Base-by-base conservation (phyloP, 2,113 vertebrate genomes). In the Campylomormyrus tamandua region DNA sequence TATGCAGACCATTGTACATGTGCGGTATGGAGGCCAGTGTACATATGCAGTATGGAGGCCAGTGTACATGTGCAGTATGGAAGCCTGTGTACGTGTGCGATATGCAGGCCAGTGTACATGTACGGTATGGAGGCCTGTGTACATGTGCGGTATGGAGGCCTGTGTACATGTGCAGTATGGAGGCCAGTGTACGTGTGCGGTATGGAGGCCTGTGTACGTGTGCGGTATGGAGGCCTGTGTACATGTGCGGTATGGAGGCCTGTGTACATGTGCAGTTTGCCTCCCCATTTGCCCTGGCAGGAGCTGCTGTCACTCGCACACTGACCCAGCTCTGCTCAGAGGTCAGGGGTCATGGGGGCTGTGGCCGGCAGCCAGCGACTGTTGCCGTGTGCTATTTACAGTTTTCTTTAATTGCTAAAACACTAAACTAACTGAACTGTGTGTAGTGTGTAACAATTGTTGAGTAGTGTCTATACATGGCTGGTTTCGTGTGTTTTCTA, bases 301-400 rank as follows among this genome's bases (percentile, higher is more conserved):
- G 90, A 94, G 93, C 90, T 89, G 90, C 91, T 94, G 94, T 94
- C 93, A 93, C 87, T 95, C 39, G 53, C 89, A 89, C 49, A 5
- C 86, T 87, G 89, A 93, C 92, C 92, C 89, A 42, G n/a, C 90
- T 93, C 91, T 92, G 92, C 91, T 89, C 91, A 77, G 70, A 87
- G 92, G 93, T 94, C 91, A 87, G 87, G 90, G 89, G 86, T 77
- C 45, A 86, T 21, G 70, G 31, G 56, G 45, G 11, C n/a, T 46
- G 52, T 93, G 93, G 91, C 92, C 90, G 92, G 90, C 90, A 91
- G 92, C 91, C 89, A 87, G 89, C 77, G 48, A 89, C 6, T 46
- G n/a, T 52, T 42, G 66, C 7, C 35, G 9, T 48, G n/a, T 1
- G 24, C 24, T 27, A 48, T 70, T n/a, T 42, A n/a, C 7, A 62